phyloP scores from a whole-genome alignment of 2,888 invertebrate genomes.

The Agrilus cyanescens region DNA sequence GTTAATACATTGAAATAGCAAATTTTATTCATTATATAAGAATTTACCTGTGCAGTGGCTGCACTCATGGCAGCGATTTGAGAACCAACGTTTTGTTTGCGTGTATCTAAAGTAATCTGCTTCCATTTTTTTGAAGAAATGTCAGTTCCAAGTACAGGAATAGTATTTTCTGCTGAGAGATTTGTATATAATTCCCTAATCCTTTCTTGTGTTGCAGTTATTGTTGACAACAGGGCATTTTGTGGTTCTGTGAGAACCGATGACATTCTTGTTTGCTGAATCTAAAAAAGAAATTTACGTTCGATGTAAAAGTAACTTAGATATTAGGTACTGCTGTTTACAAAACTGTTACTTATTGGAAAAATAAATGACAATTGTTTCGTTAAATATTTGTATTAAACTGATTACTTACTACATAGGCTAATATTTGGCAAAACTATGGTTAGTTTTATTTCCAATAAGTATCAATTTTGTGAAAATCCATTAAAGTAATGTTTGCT shows the following conservation, averaged over 20 bases:
- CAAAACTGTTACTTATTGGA: background rate
- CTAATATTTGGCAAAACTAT: background rate
- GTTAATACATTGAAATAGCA: background rate
- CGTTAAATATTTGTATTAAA: background rate
- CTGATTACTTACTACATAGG: background rate
- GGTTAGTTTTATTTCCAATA: background rate
- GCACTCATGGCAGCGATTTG: conserved; percentile 99
- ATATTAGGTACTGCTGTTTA: too few species aligned
- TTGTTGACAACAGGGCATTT: conserved; percentile 81
- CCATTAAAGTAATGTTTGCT: too few species aligned
- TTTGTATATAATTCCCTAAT: conserved; percentile 78
- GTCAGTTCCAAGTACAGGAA: conserved; percentile 71
- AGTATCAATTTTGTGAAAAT: too few species aligned
- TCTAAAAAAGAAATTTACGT: conserved; percentile 31
- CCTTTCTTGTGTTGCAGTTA: conserved; percentile 78
- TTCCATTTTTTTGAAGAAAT: conserved; percentile 86
- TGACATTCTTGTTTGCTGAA: conserved; percentile 76
- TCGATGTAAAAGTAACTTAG: background rate
- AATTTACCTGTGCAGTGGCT: conserved; percentile 83
- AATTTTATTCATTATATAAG: background rate
- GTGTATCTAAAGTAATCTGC: conserved; percentile 85
- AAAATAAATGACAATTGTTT: background rate
- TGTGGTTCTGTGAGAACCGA: conserved; percentile 84
- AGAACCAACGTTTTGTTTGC: conserved; percentile 91
- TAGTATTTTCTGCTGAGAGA: conserved; percentile 38